A percentile compares a stretch with the other conserved stretches of the same genome.
Evolutionary conservation across 2,113 vertebrate genomes (phyloP).

Genomic region (Leptodactylus fuscus): DNA sequence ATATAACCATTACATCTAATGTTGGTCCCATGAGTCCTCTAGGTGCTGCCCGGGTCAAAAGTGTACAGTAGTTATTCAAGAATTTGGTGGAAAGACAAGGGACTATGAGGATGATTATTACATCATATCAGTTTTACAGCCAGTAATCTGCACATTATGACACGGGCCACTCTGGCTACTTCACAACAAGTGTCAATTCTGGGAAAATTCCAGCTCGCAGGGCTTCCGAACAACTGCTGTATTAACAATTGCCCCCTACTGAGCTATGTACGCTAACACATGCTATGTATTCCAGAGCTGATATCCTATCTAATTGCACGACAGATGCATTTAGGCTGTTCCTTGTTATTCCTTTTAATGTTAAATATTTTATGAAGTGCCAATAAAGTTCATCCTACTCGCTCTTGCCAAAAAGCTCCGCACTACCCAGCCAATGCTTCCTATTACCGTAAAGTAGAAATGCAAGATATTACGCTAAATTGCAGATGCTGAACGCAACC

Average conservation of each 20-base stretch:
- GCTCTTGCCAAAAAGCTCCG: background rate
- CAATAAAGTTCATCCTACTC: constrained; percentile 7
- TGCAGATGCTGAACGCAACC: background rate
- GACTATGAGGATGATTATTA: background rate
- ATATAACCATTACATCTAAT: background rate
- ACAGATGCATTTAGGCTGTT: constrained; percentile 28
- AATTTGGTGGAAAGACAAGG: background rate
- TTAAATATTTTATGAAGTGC: constrained; percentile 19
- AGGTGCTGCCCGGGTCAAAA: background rate
- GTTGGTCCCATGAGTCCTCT: background rate
- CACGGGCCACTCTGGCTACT: background rate
- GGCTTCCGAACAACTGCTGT: constrained; percentile 35
- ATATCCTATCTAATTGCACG: constrained; percentile 30
- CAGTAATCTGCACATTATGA: background rate
- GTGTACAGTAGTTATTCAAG: background rate
- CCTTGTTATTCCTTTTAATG: constrained; percentile 29
- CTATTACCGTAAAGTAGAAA: background rate
- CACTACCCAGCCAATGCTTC: background rate
- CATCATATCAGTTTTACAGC: background rate
- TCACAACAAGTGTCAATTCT: constrained; percentile 1
- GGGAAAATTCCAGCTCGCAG: constrained; percentile 3
- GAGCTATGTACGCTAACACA: constrained; percentile 11
- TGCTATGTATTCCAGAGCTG: constrained; percentile 19
- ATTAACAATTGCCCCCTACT: constrained; percentile 18
- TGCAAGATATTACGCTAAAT: background rate